Evolutionary conservation across 1,140 invertebrate species (phyloP).

Genomic region (Macrotrachela quadricornifera): DNA sequence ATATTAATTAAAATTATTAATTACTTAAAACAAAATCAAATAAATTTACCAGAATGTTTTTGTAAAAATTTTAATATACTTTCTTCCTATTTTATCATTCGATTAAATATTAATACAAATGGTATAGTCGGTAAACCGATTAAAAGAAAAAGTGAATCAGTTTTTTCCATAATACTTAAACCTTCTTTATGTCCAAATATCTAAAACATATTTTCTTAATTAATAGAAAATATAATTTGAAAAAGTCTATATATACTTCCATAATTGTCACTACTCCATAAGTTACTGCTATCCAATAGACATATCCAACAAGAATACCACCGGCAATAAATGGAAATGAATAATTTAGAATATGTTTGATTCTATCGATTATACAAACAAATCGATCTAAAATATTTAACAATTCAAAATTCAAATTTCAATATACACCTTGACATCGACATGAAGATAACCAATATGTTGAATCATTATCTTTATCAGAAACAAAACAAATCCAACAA

Average conservation of each 20-base stretch:
- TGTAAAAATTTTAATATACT: constrained; percentile 46
- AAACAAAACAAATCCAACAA: constrained; percentile 94
- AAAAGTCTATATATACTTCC: no score
- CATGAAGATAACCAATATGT: constrained; percentile 83
- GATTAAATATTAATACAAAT: constrained; percentile 49
- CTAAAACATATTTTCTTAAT: no score
- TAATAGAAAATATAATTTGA: no score
- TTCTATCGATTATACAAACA: constrained; percentile 54
- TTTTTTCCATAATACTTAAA: constrained; percentile 69
- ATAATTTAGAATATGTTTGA: constrained; percentile 68
- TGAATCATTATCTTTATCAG: constrained; percentile 67
- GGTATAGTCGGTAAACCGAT: constrained; percentile 78
- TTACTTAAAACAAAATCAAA: constrained; percentile 23
- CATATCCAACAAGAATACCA: constrained; percentile 59
- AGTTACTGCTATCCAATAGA: constrained; percentile 88
- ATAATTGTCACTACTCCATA: constrained; percentile 87
- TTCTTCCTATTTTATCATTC: constrained; percentile 82
- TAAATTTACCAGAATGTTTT: constrained; percentile 29
- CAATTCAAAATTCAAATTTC: constrained; percentile 77
- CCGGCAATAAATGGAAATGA: constrained; percentile 77
- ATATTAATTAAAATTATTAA: no score
- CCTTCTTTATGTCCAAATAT: constrained; percentile 58
- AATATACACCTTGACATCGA: constrained; percentile 80
- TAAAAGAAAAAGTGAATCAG: constrained; percentile 68
- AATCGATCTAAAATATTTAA: constrained; percentile 45